Evolutionary conservation across 2,113 vertebrate species (phyloP).

Genomic region (Polypterus senegalus): DNA sequence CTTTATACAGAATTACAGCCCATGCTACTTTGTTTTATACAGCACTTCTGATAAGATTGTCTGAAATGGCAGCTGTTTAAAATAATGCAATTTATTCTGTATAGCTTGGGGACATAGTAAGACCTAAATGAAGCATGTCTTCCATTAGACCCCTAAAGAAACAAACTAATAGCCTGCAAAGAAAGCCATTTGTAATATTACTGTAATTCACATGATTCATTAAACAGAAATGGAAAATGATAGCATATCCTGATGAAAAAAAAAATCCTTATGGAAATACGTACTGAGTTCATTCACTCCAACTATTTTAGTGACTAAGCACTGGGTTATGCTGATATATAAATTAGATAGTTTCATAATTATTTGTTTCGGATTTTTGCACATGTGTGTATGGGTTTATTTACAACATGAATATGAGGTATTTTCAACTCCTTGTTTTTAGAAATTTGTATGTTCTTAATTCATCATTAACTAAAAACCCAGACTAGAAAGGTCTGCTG

Average conservation of each 20-base stretch:
- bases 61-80: conserved; percentile 76
- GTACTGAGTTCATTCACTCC: conserved; percentile 72
- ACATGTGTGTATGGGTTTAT: too few species aligned
- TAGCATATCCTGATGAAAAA: conserved; percentile 74
- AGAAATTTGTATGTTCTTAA: not conserved
- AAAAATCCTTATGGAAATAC: conserved; percentile 72
- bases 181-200: conserved; percentile 96
- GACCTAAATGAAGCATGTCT: conserved; percentile 83
- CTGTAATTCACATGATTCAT: conserved; percentile 99
- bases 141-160: conserved; percentile 98
- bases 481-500: too few species aligned
- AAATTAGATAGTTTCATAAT: conserved; percentile 42
- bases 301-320: conserved; percentile 82
- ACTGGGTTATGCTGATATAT: conserved; percentile 69
- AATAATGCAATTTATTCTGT: conserved; percentile 87
- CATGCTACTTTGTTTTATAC: conserved; percentile 52
- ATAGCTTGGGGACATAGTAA: conserved; percentile 72
- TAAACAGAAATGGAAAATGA: conserved; percentile 97
- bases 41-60: conserved; percentile 59
- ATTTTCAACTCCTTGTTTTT: conserved; percentile 19
- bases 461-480: too few species aligned
- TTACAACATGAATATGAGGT: conserved; percentile 29
- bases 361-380: conserved; percentile 10
- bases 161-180: conserved; percentile 98
- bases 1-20: conserved; percentile 52